These are phyloP conservation scores for Muschampia plurimacula DNA, from an alignment of 2,888 invertebrate species.

Conservation along the genomic window DNA sequence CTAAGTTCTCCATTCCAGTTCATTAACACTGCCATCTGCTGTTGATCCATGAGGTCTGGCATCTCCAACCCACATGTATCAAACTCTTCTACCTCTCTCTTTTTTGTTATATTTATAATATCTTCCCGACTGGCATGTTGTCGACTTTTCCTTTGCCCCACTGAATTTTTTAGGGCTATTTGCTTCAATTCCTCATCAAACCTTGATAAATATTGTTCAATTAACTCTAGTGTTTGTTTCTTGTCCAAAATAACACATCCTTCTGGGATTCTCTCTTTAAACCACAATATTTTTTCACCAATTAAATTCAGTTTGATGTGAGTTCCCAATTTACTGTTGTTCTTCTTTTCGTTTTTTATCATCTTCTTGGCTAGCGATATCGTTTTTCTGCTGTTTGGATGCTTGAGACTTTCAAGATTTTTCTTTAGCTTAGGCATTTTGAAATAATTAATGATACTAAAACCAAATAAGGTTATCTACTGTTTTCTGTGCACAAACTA, in stretches of 20 bases:
- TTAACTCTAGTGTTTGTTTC: constrained; percentile 85
- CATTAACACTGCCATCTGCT: constrained; percentile 86
- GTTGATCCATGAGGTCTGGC: constrained; percentile 87
- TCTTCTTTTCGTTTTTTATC: constrained; percentile 87
- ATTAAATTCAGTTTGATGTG: constrained; percentile 90
- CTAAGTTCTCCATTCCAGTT: constrained; percentile 89
- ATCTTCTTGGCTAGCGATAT: constrained; percentile 89
- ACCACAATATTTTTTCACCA: constrained; percentile 93
- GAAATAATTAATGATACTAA: background rate
- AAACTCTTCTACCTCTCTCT: constrained; percentile 91
- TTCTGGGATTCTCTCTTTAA: constrained; percentile 88
- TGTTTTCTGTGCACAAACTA: too few species aligned
- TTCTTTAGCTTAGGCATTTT: constrained; percentile 73
- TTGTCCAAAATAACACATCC: constrained; percentile 83
- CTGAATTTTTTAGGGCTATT: constrained; percentile 91
- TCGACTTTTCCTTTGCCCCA: constrained; percentile 89
- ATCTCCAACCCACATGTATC: constrained; percentile 92
- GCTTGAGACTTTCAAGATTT: constrained; percentile 86
- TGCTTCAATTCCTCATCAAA: constrained; percentile 93
- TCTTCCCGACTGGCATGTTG: constrained; percentile 94
- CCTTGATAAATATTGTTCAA: constrained; percentile 81
- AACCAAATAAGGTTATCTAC: too few species aligned
- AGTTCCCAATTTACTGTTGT: constrained; percentile 87
- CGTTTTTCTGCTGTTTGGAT: constrained; percentile 95
- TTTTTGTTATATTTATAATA: constrained; percentile 90